Evolutionary conservation across 1,140 invertebrate species (phyloP).

Genomic region (Camponotus pennsylvanicus): DNA sequence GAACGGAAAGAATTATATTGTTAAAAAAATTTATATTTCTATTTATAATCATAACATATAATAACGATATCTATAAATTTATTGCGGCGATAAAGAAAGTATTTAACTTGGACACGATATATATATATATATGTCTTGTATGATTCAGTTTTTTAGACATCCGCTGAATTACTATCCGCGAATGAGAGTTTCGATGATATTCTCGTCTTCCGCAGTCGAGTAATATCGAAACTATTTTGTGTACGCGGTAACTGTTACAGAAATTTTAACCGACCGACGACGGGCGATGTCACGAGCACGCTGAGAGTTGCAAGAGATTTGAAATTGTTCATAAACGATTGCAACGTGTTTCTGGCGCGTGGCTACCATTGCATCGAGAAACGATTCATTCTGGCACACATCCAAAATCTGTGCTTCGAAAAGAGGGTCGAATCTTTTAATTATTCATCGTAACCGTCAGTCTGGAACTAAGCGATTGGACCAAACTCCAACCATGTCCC

Average conservation of each 20-base stretch:
- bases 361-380: conserved; percentile 22
- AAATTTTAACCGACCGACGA: conserved; percentile 58
- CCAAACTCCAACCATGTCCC: not conserved
- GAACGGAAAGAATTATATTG: not conserved
- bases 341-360: conserved; percentile 50
- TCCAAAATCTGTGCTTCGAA: conserved; percentile 31
- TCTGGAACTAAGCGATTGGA: not conserved
- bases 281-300: conserved; percentile 51
- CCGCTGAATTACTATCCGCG: conserved; percentile 15
- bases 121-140: not conserved
- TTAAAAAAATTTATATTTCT: conserved; percentile 6
- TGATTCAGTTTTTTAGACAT: not conserved
- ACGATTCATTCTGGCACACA: conserved; percentile 13
- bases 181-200: conserved; percentile 44
- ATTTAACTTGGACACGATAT: not conserved
- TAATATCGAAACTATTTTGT: conserved; percentile 51
- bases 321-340: conserved; percentile 61
- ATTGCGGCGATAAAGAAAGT: not conserved
- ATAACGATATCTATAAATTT: not conserved
- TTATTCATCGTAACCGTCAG: conserved; percentile 30
- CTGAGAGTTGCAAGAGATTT: conserved; percentile 59
- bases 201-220: conserved; percentile 52
- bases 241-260: conserved; percentile 43
- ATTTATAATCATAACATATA: not conserved
- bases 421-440: conserved; percentile 33